Percentiles rank a stretch among this genome's conserved stretches.
Conservation (phyloP, 2,888 invertebrate species). For the Halictus ligatus region DNA sequence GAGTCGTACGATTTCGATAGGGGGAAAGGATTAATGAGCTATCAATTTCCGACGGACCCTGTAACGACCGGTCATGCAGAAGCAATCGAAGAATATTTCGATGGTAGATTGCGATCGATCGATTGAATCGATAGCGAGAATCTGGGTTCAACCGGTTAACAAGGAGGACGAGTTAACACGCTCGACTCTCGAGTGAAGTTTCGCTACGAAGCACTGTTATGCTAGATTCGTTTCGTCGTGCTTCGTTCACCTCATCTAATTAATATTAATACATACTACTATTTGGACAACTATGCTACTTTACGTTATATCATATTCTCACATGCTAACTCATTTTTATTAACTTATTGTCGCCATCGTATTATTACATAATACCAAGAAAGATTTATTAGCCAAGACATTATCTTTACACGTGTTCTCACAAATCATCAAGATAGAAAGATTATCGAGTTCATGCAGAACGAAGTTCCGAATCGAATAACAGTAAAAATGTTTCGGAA, state of each 20-base stretch:
- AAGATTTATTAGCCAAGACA: background rate
- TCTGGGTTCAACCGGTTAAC: background rate
- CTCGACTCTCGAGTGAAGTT: background rate
- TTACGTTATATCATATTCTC: background rate
- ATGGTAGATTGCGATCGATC: background rate
- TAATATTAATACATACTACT: background rate
- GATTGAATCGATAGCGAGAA: background rate
- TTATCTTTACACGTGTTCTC: background rate
- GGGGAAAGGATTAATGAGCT: background rate
- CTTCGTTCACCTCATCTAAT: background rate
- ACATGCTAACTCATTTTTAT: background rate
- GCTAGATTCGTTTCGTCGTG: background rate
- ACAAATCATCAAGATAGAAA: background rate
- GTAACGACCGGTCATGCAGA: background rate
- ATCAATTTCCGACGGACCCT: background rate
- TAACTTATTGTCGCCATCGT: background rate
- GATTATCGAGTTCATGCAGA: background rate
- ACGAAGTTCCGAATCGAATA: background rate
- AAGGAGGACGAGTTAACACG: background rate
- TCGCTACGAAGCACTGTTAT: background rate
- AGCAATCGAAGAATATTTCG: background rate
- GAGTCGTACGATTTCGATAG: background rate
- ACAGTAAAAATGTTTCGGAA: background rate
- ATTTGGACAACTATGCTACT: background rate
- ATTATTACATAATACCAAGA: background rate